phyloP scores from a whole-genome alignment of 2,113 vertebrate species.

The Limanda limanda region DNA sequence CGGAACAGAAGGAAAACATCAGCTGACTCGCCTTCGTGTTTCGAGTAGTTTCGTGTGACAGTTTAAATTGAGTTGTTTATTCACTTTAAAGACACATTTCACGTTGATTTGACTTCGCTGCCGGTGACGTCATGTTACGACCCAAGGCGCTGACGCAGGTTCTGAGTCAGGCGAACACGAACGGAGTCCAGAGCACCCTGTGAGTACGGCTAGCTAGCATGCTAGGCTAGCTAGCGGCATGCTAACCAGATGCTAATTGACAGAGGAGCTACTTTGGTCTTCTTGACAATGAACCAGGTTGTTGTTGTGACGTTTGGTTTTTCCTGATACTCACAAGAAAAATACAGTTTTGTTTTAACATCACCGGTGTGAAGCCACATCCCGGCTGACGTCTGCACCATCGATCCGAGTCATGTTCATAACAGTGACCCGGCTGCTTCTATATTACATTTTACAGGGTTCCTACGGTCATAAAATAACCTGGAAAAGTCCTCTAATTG shows the following conservation, averaged over 20 bases:
- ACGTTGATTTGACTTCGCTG: background rate
- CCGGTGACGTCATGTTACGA: constrained; percentile 81
- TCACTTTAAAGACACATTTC: background rate
- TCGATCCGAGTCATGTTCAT: no score
- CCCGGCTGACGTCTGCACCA: no score
- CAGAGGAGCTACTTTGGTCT: background rate
- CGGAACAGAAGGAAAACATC: constrained; percentile 35
- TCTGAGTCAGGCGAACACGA: constrained; percentile 97
- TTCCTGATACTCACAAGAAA: no score
- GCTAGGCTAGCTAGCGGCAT: constrained; percentile 10
- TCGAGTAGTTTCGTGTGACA: background rate
- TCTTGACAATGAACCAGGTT: no score
- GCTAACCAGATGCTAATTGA: constrained; percentile 15
- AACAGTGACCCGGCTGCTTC: no score
- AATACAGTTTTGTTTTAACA: no score
- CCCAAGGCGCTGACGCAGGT: constrained; percentile 97
- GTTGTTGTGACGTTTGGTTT: no score
- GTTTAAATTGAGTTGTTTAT: background rate
- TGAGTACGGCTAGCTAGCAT: constrained; percentile 79
- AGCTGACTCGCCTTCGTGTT: constrained; percentile 53
- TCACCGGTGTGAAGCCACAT: no score
- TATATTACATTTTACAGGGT: no score
- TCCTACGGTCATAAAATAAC: no score
- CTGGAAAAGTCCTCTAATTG: no score
- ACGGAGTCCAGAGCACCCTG: constrained; percentile 97